A percentile compares a stretch with the other conserved stretches of the same genome.
These are phyloP conservation scores for Cyclura pinguis DNA, from an alignment of 2,797 vertebrate genomes.

Conservation along the genomic window DNA sequence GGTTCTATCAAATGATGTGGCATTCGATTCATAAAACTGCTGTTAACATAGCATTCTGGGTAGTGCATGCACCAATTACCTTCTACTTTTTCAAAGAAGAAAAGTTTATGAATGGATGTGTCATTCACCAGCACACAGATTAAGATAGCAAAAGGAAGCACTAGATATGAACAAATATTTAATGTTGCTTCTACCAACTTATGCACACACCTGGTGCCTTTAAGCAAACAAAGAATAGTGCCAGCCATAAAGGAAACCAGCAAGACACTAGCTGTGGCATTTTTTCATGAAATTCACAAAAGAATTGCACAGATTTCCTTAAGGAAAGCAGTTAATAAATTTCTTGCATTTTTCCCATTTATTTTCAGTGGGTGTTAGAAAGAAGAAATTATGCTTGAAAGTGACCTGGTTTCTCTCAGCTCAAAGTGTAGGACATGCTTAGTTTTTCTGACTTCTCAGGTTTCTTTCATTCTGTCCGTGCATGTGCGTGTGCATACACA, in stretches of 20 bases:
- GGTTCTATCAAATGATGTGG: conserved; percentile 12
- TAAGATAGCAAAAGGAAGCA: conserved; percentile 51
- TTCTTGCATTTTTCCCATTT: neutral
- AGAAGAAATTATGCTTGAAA: neutral
- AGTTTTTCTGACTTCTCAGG: neutral
- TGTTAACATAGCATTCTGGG: conserved; percentile 12
- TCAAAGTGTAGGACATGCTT: neutral
- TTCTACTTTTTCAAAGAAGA: conserved; percentile 38
- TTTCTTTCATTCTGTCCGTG: too few relatives aligned
- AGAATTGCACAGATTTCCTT: neutral
- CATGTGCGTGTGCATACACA: too few relatives aligned
- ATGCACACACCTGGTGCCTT: conserved; percentile 49
- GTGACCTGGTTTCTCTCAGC: neutral
- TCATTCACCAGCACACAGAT: conserved; percentile 47
- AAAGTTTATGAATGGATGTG: conserved; percentile 59
- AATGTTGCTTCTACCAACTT: conserved; percentile 48
- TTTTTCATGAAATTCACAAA: conserved; percentile 5
- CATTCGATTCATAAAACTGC: conserved; percentile 48
- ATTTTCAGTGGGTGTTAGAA: neutral
- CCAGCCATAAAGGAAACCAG: conserved; percentile 12
- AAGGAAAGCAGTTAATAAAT: conserved; percentile 21
- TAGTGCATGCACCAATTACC: neutral
- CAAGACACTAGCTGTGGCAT: neutral
- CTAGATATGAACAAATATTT: conserved; percentile 54
- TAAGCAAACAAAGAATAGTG: neutral